phyloP scores from a whole-genome alignment of 2,888 invertebrate genomes.

The Amphipyra berbera region DNA sequence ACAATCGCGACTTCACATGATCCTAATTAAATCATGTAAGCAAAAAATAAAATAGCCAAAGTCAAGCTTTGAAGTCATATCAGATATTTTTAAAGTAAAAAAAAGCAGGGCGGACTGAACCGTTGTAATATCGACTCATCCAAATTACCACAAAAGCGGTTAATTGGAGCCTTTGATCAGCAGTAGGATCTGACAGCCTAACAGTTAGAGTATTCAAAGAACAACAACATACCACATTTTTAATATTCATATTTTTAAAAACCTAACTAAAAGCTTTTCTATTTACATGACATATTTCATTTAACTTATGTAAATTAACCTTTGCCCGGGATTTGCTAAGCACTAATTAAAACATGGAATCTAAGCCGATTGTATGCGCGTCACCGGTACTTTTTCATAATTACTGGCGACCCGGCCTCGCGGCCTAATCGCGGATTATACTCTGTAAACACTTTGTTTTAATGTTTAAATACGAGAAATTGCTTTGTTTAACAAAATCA shows the following conservation, averaged over 20 bases:
- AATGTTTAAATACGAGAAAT: constrained; percentile 17
- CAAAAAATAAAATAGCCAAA: no score
- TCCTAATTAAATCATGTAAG: no score
- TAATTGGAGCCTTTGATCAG: no score
- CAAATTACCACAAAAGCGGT: no score
- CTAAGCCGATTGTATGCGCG: constrained; percentile 47
- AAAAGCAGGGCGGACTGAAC: no score
- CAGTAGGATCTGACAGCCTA: no score
- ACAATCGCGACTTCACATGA: no score
- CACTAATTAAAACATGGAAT: constrained; percentile 52
- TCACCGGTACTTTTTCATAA: constrained; percentile 45
- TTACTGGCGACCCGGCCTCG: constrained; percentile 19
- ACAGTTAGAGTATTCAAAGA: no score
- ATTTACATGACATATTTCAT: constrained; percentile 42
- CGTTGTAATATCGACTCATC: no score
- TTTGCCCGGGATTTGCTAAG: constrained; percentile 25
- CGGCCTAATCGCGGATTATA: constrained; percentile 41
- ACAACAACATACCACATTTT: neutral
- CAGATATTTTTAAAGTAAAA: no score
- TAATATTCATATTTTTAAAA: neutral
- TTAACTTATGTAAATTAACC: constrained; percentile 41
- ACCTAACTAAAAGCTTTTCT: constrained; percentile 15
- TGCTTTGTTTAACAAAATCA: neutral
- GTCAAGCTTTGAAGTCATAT: no score
- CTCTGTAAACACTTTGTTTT: constrained; percentile 42